Conservation (phyloP, 2,888 invertebrate genomes). For the Colletes collaris region DNA sequence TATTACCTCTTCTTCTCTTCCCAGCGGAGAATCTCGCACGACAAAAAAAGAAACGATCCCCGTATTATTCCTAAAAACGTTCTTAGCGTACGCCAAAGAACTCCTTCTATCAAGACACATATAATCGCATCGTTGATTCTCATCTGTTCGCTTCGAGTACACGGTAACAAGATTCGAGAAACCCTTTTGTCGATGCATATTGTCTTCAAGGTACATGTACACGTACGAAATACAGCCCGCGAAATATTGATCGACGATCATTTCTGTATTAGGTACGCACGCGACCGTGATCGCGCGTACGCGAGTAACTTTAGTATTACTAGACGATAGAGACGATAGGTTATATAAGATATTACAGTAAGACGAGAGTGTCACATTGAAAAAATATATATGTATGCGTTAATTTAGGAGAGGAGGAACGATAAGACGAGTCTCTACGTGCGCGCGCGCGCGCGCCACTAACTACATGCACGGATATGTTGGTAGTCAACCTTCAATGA, state of each 20-base stretch:
- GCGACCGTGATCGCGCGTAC: constrained; percentile 31
- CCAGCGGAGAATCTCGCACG: too few relatives aligned
- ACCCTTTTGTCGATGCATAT: constrained; percentile 68
- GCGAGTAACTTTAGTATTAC: constrained; percentile 50
- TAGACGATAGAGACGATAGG: constrained; percentile 51
- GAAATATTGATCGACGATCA: constrained; percentile 68
- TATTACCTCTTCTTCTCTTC: too few relatives aligned
- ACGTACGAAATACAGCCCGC: constrained; percentile 75
- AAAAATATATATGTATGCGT: constrained; percentile 81
- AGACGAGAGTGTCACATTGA: constrained; percentile 76
- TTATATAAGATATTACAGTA: constrained; percentile 37
- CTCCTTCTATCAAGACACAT: too few relatives aligned
- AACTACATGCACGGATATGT: constrained; percentile 76
- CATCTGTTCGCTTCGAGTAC: neutral
- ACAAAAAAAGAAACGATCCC: too few relatives aligned
- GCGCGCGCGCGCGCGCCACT: constrained; percentile 66
- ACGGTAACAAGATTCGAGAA: constrained; percentile 13
- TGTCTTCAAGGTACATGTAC: constrained; percentile 75
- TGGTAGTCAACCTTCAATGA: constrained; percentile 44
- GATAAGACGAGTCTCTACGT: constrained; percentile 67
- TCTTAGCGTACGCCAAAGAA: too few relatives aligned
- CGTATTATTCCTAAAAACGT: too few relatives aligned
- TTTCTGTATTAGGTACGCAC: constrained; percentile 25
- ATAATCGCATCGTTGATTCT: too few relatives aligned
- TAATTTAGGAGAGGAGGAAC: constrained; percentile 65